phyloP scores from a whole-genome alignment of 2,888 invertebrate species.

The Drosophila stalkeri region DNA sequence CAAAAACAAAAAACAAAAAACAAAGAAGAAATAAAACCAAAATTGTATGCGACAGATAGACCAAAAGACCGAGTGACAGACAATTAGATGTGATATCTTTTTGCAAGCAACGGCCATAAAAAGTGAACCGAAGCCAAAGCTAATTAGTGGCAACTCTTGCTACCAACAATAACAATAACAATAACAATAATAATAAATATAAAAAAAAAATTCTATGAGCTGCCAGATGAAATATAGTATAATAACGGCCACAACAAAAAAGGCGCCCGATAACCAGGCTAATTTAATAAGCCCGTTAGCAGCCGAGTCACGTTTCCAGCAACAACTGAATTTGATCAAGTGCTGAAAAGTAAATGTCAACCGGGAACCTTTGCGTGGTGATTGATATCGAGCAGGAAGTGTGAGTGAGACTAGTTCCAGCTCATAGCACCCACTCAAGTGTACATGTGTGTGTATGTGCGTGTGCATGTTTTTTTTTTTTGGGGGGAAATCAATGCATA shows the following conservation, averaged over 20 bases:
- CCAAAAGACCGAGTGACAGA: neutral
- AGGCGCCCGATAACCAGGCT: conserved; percentile 19
- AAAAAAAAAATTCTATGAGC: conserved; percentile 26
- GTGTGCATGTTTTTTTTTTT: neutral
- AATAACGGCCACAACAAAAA: conserved; percentile 3
- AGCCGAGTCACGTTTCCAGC: conserved; percentile 61
- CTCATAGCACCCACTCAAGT: conserved; percentile 2
- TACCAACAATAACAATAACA: conserved; percentile 23
- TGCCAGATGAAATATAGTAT: neutral
- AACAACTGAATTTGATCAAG: conserved; percentile 31
- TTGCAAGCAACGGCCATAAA: conserved; percentile 24
- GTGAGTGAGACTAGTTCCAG: conserved; percentile 5
- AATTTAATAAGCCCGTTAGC: conserved; percentile 50
- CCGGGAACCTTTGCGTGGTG: conserved; percentile 59
- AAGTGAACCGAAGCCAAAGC: conserved; percentile 12
- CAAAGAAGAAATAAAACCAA: neutral
- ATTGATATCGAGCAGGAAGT: conserved; percentile 76
- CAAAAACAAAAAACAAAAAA: neutral
- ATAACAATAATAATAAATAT: conserved; percentile 13
- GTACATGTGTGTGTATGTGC: neutral
- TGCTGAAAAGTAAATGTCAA: conserved; percentile 63
- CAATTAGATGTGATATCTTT: conserved; percentile 35
- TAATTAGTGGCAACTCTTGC: conserved; percentile 33
- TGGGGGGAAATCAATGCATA: conserved; percentile 60
- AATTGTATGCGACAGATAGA: neutral